Percentiles rank a stretch among this genome's conserved stretches.
Evolutionary conservation across 1,140 invertebrate genomes (phyloP).

Genomic region (Pristionchus pacificus): DNA sequence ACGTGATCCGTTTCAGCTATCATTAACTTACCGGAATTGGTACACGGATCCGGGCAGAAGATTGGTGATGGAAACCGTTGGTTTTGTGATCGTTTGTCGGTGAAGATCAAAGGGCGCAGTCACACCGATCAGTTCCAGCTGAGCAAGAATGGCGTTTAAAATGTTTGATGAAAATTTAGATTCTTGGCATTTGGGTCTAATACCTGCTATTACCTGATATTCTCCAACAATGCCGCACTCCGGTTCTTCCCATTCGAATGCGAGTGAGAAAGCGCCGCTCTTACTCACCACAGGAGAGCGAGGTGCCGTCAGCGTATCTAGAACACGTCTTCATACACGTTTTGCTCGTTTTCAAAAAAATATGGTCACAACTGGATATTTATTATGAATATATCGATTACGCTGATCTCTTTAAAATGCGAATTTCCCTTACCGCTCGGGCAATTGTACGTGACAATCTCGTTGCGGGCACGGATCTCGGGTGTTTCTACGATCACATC

Average conservation of each 20-base stretch:
- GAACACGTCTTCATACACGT: not conserved
- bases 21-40: slow-evolving; percentile 32
- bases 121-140: slow-evolving; percentile 49
- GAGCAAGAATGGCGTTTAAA: not conserved
- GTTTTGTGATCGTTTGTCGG: slow-evolving; percentile 55
- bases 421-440: slow-evolving; percentile 38
- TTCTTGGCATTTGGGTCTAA: no score
- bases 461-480: slow-evolving; percentile 54
- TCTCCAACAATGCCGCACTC: slow-evolving; percentile 55
- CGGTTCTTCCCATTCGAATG: slow-evolving; percentile 51
- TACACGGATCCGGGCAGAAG: slow-evolving; percentile 55
- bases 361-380: no score
- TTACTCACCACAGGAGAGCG: slow-evolving; percentile 50
- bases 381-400: no score
- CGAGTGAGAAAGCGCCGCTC: slow-evolving; percentile 47
- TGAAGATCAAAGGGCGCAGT: slow-evolving; percentile 51
- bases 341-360: no score
- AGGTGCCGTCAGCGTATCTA: slow-evolving; percentile 55
- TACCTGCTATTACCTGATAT: slow-evolving; percentile 48
- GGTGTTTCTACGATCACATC: slow-evolving; percentile 56
- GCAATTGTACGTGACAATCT: slow-evolving; percentile 56
- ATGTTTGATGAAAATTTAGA: no score
- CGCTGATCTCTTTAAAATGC: not conserved
- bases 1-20: no score
- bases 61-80: slow-evolving; percentile 53